A percentile compares a stretch with the other conserved stretches of the same genome.
Conservation (phyloP, 2,888 invertebrate species). For the Parochlus steinenii region DNA sequence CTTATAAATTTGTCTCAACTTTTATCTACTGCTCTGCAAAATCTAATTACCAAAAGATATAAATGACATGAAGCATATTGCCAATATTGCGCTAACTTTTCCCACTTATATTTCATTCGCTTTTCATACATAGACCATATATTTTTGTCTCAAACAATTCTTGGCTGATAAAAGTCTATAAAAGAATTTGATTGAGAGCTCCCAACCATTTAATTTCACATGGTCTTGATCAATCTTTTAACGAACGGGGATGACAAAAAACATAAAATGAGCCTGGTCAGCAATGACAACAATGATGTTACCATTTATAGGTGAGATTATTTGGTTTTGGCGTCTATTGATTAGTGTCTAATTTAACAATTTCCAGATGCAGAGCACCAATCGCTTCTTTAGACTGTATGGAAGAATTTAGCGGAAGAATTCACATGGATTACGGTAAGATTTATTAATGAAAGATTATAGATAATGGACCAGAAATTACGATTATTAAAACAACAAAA, state of each 20-base stretch:
- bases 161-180: no score
- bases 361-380: conserved; percentile 68
- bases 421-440: conserved; percentile 34
- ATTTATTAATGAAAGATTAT: not conserved
- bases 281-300: conserved; percentile 74
- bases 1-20: no score
- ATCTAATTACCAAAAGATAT: no score
- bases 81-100: no score
- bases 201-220: no score
- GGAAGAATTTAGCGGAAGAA: conserved; percentile 73
- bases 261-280: conserved; percentile 52
- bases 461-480: not conserved
- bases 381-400: conserved; percentile 87
- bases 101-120: no score
- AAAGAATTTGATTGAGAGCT: no score
- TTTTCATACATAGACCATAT: no score
- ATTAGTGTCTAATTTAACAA: conserved; percentile 7
- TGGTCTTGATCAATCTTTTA: conserved; percentile 21
- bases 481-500: not conserved
- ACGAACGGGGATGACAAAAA: conserved; percentile 26
- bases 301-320: conserved; percentile 73
- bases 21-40: no score
- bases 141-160: no score
- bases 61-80: no score
- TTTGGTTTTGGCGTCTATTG: conserved; percentile 1